Conservation (phyloP, 2,888 invertebrate species). For the Branchipolynoe longqiensis region DNA sequence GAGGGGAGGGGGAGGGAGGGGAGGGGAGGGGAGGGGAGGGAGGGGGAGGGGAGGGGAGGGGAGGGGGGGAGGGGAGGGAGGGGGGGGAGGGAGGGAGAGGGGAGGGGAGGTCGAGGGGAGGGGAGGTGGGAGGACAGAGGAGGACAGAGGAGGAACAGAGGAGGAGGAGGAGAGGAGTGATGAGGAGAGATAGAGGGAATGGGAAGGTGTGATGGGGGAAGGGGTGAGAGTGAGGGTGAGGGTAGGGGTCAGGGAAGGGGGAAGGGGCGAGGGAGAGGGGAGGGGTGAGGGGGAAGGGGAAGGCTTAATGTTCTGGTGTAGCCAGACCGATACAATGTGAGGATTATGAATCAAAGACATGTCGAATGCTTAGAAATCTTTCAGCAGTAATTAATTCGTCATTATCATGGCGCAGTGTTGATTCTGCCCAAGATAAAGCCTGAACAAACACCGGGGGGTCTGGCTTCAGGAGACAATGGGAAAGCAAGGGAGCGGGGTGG, state of each 20-base stretch:
- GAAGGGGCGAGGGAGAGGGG: neutral
- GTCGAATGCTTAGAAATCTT: neutral
- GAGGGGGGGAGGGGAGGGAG: no score
- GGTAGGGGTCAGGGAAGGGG: neutral
- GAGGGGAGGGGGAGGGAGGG: neutral
- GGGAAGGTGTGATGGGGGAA: no score
- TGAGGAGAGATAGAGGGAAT: neutral
- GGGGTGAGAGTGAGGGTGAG: neutral
- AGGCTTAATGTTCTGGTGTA: no score
- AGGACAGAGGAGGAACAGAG: neutral
- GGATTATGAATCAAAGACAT: constrained; percentile 7
- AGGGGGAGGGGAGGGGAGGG: no score
- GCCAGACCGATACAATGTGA: constrained; percentile 10
- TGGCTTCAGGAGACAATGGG: no score
- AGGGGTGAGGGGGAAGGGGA: neutral
- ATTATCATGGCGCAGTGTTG: constrained; percentile 23
- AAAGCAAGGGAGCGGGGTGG: no score
- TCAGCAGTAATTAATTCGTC: constrained; percentile 18
- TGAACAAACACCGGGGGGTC: neutral
- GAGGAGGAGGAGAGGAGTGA: neutral
- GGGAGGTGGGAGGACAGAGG: no score
- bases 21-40: neutral
- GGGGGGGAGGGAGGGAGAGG: no score
- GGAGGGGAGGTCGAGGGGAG: no score
- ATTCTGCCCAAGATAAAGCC: constrained; percentile 2